Conservation (phyloP, 2,113 vertebrate species). For the Bos indicus region DNA sequence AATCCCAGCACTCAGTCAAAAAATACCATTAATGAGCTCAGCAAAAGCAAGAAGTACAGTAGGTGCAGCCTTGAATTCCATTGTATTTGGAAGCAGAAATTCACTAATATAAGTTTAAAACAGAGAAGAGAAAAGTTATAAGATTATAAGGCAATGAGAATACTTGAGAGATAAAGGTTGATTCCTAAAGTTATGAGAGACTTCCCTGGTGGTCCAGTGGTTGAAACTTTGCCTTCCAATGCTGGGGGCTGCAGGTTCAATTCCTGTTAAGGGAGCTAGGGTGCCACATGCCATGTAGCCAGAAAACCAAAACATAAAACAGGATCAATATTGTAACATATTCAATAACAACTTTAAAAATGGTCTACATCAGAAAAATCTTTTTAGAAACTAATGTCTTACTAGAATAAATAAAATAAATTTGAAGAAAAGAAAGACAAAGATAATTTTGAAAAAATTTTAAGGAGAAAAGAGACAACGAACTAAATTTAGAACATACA, state of each 20-base stretch:
- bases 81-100: neutral
- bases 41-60: neutral
- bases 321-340: neutral
- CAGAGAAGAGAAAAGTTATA: neutral
- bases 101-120: neutral
- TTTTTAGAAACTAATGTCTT: neutral
- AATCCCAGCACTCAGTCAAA: neutral
- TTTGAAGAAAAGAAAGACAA: neutral
- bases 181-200: neutral
- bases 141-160: neutral
- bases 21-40: neutral
- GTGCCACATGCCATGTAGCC: neutral
- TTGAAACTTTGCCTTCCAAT: neutral
- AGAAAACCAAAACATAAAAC: neutral
- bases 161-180: neutral
- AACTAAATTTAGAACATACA: neutral
- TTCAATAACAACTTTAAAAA: neutral
- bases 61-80: neutral
- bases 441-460: neutral
- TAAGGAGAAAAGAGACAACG: neutral
- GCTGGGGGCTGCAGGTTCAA: neutral
- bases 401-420: neutral
- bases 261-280: neutral
- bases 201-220: neutral
- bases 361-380: neutral